Conservation (phyloP, 2,888 invertebrate genomes). For the Heliconius ismenius region DNA sequence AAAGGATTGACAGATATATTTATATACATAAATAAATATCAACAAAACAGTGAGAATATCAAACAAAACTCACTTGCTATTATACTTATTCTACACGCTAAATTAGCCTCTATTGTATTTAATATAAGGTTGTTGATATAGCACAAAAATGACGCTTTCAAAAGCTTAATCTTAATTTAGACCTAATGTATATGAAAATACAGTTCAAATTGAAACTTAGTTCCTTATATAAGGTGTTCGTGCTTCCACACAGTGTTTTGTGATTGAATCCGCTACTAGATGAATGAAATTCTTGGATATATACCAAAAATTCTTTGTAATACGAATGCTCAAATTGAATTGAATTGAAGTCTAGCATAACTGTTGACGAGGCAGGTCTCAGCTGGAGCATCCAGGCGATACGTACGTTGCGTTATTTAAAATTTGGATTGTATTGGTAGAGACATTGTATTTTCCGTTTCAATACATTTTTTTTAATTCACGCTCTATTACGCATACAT, state of each 20-base stretch:
- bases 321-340: conserved; percentile 50
- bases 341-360: conserved; percentile 47
- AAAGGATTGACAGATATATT: background rate
- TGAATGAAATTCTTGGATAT: conserved; percentile 20
- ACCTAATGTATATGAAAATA: background rate
- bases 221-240: conserved; percentile 7
- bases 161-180: background rate
- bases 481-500: background rate
- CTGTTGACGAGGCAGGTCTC: conserved; percentile 39
- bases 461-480: background rate
- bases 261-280: conserved; percentile 39
- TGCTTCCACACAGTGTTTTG: conserved; percentile 28
- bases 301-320: conserved; percentile 25
- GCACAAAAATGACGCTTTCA: background rate
- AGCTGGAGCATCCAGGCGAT: background rate
- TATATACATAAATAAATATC: conserved; percentile 10
- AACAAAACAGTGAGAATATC: conserved; percentile 44
- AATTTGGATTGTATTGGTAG: too few species aligned
- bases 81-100: conserved; percentile 9
- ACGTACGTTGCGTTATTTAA: too few species aligned
- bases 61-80: conserved; percentile 29
- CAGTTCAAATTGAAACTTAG: conserved; percentile 2
- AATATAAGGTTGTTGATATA: background rate
- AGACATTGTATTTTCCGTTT: background rate
- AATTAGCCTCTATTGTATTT: background rate